Evolutionary conservation across 2,888 invertebrate genomes (phyloP).

Genomic region (Cetonia aurata): DNA sequence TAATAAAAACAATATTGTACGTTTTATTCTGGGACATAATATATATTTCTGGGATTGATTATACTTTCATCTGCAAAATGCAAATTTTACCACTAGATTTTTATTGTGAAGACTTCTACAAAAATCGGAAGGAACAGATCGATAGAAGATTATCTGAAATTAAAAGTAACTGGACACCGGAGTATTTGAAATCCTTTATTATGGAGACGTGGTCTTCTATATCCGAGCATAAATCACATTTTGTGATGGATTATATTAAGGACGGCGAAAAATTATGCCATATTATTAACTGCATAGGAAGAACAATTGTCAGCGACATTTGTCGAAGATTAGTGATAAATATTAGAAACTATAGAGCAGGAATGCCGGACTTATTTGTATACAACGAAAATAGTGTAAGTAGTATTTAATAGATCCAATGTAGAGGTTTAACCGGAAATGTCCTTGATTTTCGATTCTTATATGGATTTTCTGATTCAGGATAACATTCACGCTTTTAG

Average conservation of each 20-base stretch:
- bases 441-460: slow-evolving; percentile 20
- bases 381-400: slow-evolving; percentile 72
- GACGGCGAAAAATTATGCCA: slow-evolving; percentile 60
- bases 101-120: slow-evolving; percentile 75
- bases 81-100: slow-evolving; percentile 83
- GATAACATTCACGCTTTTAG: no score
- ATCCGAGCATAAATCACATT: slow-evolving; percentile 55
- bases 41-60: slow-evolving; percentile 69
- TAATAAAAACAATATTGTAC: slow-evolving; percentile 57
- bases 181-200: slow-evolving; percentile 68
- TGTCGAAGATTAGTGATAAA: slow-evolving; percentile 73
- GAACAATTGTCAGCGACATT: slow-evolving; percentile 69
- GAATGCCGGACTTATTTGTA: slow-evolving; percentile 87
- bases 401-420: background rate
- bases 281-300: slow-evolving; percentile 70
- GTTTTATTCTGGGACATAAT: slow-evolving; percentile 85
- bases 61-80: slow-evolving; percentile 74
- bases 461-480: background rate
- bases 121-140: slow-evolving; percentile 72
- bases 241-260: slow-evolving; percentile 48
- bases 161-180: slow-evolving; percentile 61
- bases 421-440: slow-evolving; percentile 1
- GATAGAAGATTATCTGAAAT: slow-evolving; percentile 69
- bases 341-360: slow-evolving; percentile 75
- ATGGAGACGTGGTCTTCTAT: slow-evolving; percentile 67